Evolutionary conservation across 1,140 invertebrate species (phyloP).

Genomic region (Aphelenchoides avenae): DNA sequence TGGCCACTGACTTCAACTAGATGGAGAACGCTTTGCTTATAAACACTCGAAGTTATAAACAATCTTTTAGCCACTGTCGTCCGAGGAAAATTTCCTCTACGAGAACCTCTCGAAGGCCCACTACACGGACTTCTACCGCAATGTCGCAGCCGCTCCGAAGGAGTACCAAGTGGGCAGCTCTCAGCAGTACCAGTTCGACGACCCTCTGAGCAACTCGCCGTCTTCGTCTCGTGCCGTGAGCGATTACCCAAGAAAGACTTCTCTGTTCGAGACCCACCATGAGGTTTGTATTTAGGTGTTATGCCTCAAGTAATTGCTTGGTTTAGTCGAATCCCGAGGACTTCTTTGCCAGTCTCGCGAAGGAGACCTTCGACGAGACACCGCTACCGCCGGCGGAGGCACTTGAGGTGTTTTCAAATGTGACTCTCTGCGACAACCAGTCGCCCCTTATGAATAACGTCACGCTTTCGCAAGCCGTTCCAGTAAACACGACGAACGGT

Average conservation of each 20-base stretch:
- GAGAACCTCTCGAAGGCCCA: slow-evolving; percentile 41
- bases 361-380: slow-evolving; percentile 8
- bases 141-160: slow-evolving; percentile 8
- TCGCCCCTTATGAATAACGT: slow-evolving; percentile 26
- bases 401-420: slow-evolving; percentile 5
- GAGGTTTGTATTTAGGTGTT: background rate
- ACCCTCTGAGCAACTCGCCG: slow-evolving; percentile 3
- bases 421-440: slow-evolving; percentile 17
- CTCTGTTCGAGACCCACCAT: background rate
- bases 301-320: background rate
- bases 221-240: slow-evolving; percentile 5
- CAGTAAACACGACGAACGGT: background rate
- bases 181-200: too few species aligned
- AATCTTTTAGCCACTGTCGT: slow-evolving; percentile 39
- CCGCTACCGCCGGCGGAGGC: background rate
- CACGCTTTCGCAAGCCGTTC: slow-evolving; percentile 13
- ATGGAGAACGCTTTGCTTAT: background rate
- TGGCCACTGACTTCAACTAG: background rate
- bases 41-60: slow-evolving; percentile 1
- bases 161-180: background rate
- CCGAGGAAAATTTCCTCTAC: slow-evolving; percentile 36
- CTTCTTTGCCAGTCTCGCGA: slow-evolving; percentile 19
- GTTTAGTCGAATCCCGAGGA: slow-evolving; percentile 14
- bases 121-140: slow-evolving; percentile 40
- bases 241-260: background rate